These are phyloP conservation scores for Malurus alboscapulatus DNA, from an alignment of 2,113 vertebrate species.

Conservation along the genomic window DNA sequence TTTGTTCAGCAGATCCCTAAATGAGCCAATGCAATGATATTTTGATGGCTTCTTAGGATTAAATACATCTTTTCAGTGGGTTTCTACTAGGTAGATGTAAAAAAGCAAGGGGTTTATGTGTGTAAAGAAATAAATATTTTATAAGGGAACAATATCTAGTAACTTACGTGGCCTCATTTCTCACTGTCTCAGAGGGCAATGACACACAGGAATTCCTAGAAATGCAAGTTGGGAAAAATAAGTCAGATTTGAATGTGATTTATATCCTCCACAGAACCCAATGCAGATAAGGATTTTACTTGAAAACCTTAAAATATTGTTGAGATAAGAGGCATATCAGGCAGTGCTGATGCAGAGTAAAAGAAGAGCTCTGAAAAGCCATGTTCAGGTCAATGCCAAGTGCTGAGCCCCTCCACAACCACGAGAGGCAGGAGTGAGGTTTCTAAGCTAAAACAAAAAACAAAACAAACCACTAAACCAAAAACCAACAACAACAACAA, in stretches of 20 bases:
- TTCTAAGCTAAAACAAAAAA: not conserved
- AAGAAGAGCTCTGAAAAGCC: not conserved
- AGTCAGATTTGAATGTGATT: not conserved
- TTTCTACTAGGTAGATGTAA: not conserved
- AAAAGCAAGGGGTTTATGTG: not conserved
- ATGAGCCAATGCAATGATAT: not conserved
- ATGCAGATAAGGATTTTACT: not conserved
- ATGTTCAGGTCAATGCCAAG: not conserved
- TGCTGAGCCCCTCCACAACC: not conserved
- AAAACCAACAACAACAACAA: not conserved
- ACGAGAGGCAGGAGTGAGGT: slow-evolving; percentile 16
- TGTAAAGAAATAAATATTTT: not conserved
- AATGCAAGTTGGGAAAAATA: slow-evolving; percentile 12
- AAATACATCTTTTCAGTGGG: not conserved
- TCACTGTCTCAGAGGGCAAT: not conserved
- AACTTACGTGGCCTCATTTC: not conserved
- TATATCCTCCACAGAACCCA: not conserved
- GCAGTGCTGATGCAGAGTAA: not conserved
- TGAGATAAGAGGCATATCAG: not conserved
- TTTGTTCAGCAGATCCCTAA: not conserved
- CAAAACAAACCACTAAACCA: not conserved
- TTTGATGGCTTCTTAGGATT: not conserved
- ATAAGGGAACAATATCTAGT: not conserved
- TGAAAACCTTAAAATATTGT: not conserved
- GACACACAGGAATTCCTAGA: slow-evolving; percentile 19